Evolutionary conservation across 2,888 invertebrate genomes (phyloP).

Genomic region (Reticulitermes lucifugus): DNA sequence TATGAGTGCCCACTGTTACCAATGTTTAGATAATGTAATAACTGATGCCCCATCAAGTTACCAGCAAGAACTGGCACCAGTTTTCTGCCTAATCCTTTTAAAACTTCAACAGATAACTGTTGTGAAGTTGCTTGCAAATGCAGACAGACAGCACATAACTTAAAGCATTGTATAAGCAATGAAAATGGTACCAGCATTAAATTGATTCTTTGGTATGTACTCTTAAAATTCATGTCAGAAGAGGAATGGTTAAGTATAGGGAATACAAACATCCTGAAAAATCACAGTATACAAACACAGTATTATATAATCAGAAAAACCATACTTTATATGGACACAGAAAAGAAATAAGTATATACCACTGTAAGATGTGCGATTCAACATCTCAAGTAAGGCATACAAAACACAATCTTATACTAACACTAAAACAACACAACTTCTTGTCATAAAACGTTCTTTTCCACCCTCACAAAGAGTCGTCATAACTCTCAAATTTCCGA

Average conservation of each 20-base stretch:
- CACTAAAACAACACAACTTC: background rate
- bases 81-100: background rate
- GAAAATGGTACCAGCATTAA: background rate
- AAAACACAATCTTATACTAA: background rate
- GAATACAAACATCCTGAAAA: conserved; percentile 19
- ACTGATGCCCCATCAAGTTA: background rate
- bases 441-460: background rate
- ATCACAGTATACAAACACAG: background rate
- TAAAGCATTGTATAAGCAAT: background rate
- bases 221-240: background rate
- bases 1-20: no score
- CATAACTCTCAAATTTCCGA: background rate
- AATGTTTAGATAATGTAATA: no score
- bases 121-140: background rate
- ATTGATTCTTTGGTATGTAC: background rate
- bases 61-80: background rate
- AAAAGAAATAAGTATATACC: background rate
- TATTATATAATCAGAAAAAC: background rate
- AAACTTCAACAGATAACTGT: no score
- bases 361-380: background rate
- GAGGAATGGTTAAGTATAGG: conserved; percentile 41
- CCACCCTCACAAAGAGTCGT: background rate
- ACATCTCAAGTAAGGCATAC: background rate
- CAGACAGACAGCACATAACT: background rate
- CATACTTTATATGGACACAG: background rate